Conservation (phyloP, 2,888 invertebrate genomes). For the Andrena trimmerana region DNA sequence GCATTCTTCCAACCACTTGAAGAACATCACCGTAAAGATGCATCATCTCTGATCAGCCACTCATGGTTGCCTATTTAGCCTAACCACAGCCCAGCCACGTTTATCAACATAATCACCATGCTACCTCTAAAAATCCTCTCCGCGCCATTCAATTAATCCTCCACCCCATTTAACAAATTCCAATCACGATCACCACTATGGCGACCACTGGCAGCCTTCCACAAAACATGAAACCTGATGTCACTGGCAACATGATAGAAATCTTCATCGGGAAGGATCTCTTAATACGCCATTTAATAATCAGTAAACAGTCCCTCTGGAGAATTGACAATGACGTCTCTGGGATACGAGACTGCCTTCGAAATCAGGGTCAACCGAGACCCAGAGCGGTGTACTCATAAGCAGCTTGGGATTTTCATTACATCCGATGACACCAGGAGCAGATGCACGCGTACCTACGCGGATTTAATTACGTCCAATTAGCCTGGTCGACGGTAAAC, state of each 20-base stretch:
- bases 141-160: not conserved
- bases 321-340: not conserved
- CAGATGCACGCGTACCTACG: conserved; percentile 69
- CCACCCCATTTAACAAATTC: not conserved
- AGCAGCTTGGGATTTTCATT: conserved; percentile 68
- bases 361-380: conserved; percentile 63
- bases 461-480: conserved; percentile 81
- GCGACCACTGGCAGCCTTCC: not conserved
- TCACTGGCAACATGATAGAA: not conserved
- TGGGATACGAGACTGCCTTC: not conserved
- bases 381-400: conserved; percentile 46
- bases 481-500: conserved; percentile 72
- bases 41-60: not conserved
- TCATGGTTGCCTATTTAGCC: not conserved
- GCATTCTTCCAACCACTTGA: too few species aligned
- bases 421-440: conserved; percentile 63
- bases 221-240: too few species aligned
- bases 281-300: not conserved
- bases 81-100: not conserved
- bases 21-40: too few species aligned
- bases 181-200: not conserved
- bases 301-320: not conserved
- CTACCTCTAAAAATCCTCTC: not conserved
- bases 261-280: not conserved
- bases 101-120: not conserved